These are phyloP conservation scores for Platynereis dumerilii DNA, from an alignment of 2,888 invertebrate species.

Conservation along the genomic window DNA sequence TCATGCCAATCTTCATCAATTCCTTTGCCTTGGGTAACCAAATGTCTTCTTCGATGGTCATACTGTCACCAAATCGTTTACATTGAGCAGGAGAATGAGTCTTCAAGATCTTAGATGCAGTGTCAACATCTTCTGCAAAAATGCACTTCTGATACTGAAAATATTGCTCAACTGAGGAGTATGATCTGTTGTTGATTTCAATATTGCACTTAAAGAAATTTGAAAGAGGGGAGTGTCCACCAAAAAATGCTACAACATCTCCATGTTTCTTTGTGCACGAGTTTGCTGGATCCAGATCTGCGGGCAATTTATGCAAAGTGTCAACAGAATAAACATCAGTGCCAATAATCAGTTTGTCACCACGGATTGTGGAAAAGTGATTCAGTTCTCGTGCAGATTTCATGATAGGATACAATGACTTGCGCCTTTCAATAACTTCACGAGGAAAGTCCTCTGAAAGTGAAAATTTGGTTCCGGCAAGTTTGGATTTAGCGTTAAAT, in stretches of 20 bases:
- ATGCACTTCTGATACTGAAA: not conserved
- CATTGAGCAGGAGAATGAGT: not conserved
- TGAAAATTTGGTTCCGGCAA: not conserved
- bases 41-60: not conserved
- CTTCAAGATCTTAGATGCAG: slow-evolving; percentile 1
- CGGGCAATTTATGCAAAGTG: slow-evolving; percentile 2
- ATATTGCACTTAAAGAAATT: not conserved
- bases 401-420: not conserved
- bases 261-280: not conserved
- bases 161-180: not conserved
- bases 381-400: not conserved
- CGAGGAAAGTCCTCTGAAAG: not conserved
- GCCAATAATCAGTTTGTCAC: slow-evolving; percentile 1
- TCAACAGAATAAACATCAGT: not conserved
- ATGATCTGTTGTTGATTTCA: not conserved
- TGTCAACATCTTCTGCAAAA: not conserved
- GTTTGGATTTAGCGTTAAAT: not conserved
- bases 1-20: not conserved
- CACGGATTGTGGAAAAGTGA: not conserved
- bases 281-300: not conserved
- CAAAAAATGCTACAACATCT: slow-evolving; percentile 1
- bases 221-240: not conserved
- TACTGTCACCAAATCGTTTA: not conserved
- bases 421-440: not conserved
- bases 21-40: too few relatives aligned